Conservation (phyloP, 1,140 invertebrate species). For the Drosophila navojoa region DNA sequence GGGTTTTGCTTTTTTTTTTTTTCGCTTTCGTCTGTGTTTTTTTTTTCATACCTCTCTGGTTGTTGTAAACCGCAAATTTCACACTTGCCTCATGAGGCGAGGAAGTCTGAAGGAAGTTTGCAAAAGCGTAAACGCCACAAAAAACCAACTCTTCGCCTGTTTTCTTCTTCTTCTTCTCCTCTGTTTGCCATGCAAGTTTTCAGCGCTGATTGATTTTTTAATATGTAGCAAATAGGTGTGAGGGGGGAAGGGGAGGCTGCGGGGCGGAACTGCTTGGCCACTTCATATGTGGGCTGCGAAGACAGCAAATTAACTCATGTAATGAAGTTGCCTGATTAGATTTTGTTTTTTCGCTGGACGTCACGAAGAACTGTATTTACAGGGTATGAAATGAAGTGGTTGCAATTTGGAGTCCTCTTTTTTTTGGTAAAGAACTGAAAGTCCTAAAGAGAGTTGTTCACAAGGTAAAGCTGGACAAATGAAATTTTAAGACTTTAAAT, state of each 20-base stretch:
- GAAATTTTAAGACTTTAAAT: too few relatives aligned
- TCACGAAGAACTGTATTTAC: not conserved
- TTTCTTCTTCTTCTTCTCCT: not conserved
- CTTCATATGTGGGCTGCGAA: conserved; percentile 44
- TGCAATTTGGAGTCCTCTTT: not conserved
- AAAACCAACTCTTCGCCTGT: conserved; percentile 10
- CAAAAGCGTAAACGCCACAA: conserved; percentile 61
- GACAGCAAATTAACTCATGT: conserved; percentile 35
- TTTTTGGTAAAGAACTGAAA: too few relatives aligned
- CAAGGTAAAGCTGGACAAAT: too few relatives aligned
- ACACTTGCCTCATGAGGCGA: conserved; percentile 58
- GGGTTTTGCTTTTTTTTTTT: not conserved
- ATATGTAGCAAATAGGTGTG: conserved; percentile 16
- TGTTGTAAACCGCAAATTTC: conserved; percentile 81
- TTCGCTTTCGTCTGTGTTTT: conserved; percentile 27
- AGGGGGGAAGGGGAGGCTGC: not conserved
- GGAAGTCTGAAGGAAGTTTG: conserved; percentile 36
- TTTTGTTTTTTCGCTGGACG: conserved; percentile 9
- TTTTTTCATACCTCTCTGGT: conserved; percentile 64
- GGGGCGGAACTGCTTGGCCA: conserved; percentile 2
- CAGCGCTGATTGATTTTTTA: conserved; percentile 50
- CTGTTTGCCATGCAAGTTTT: conserved; percentile 34
- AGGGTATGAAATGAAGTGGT: not conserved
- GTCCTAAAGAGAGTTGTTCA: not conserved
- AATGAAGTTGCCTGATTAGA: conserved; percentile 24